Percentiles rank a stretch among this genome's conserved stretches.
Conservation (phyloP, 2,888 invertebrate genomes). For the Julus scanicus region DNA sequence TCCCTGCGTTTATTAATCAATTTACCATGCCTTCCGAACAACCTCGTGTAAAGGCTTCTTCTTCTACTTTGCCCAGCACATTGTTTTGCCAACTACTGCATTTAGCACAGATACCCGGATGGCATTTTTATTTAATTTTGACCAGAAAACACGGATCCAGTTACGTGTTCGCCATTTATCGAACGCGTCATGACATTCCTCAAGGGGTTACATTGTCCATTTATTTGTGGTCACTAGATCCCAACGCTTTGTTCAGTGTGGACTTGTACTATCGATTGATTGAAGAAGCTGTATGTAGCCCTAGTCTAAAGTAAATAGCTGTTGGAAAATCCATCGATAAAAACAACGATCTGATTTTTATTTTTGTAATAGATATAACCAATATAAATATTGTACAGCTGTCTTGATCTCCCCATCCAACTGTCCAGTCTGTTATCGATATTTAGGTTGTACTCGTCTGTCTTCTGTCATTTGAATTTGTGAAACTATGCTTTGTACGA, state of each 20-base stretch:
- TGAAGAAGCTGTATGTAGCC: background rate
- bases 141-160: constrained; percentile 10
- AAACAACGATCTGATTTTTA: constrained; percentile 18
- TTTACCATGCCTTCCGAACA: background rate
- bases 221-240: constrained; percentile 36
- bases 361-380: constrained; percentile 44
- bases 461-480: background rate
- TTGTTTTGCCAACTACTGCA: background rate
- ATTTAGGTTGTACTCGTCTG: background rate
- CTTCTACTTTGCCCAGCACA: background rate
- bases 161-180: constrained; percentile 45
- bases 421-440: too few relatives aligned
- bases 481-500: too few relatives aligned
- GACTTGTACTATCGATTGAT: background rate
- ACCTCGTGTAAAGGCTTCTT: too few relatives aligned
- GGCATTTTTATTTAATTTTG: constrained; percentile 26
- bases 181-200: constrained; percentile 10
- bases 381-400: constrained; percentile 5
- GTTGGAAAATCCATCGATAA: constrained; percentile 37
- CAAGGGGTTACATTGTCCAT: constrained; percentile 37
- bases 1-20: constrained; percentile 30
- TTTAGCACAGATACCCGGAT: background rate
- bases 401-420: background rate
- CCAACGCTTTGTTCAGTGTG: background rate
- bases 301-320: constrained; percentile 32